Evolutionary conservation across 2,888 invertebrate genomes (phyloP).

Genomic region (Hyalella azteca): DNA sequence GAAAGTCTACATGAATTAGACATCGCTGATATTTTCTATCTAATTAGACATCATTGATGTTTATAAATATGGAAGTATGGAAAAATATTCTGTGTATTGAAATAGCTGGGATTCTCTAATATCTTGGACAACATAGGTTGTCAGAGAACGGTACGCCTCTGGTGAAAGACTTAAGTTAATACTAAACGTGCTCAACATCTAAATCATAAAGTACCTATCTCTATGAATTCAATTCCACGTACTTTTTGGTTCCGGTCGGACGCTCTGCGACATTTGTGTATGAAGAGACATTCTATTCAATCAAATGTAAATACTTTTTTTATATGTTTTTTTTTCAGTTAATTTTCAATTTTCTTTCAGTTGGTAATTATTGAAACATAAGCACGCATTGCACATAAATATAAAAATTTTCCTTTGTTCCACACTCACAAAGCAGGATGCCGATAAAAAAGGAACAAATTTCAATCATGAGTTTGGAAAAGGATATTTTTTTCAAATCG

Average conservation of each 20-base stretch:
- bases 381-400: too few relatives aligned
- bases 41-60: too few relatives aligned
- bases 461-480: background rate
- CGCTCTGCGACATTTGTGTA: background rate
- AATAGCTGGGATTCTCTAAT: background rate
- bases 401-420: background rate
- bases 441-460: background rate
- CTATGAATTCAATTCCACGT: background rate
- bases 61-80: background rate
- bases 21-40: too few relatives aligned
- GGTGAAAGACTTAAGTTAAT: background rate
- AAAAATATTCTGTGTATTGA: background rate
- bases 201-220: background rate
- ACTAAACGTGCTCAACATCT: background rate
- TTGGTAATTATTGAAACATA: background rate
- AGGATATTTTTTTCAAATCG: background rate
- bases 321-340: background rate
- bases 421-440: background rate
- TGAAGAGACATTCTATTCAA: background rate
- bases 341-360: background rate
- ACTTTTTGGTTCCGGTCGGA: conserved; percentile 15
- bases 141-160: background rate
- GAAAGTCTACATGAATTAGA: too few relatives aligned
- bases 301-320: background rate
- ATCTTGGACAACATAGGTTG: background rate